Percentiles rank a stretch among this genome's conserved stretches.
These are phyloP conservation scores for Pogonocherus hispidulus DNA, from an alignment of 2,888 invertebrate genomes.

Conservation along the genomic window DNA sequence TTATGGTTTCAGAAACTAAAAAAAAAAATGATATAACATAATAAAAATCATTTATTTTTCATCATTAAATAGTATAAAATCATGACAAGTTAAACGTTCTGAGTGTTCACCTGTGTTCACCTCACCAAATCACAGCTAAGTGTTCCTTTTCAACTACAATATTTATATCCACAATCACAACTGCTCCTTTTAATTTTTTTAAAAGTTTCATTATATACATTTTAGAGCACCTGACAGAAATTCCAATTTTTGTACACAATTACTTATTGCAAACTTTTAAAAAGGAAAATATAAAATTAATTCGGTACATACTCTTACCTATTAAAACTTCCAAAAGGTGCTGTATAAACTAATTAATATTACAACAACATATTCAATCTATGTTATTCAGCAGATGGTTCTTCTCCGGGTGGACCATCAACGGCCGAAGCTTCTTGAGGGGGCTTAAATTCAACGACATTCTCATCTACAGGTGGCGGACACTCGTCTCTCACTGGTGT, in stretches of 20 bases:
- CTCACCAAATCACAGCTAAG: constrained; percentile 66
- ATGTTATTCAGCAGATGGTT: constrained; percentile 17
- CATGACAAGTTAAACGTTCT: constrained; percentile 50
- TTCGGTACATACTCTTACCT: constrained; percentile 31
- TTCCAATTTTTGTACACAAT: constrained; percentile 7
- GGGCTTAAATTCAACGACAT: background rate
- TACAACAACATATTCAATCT: constrained; percentile 6
- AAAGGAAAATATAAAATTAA: constrained; percentile 27
- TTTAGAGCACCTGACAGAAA: constrained; percentile 41
- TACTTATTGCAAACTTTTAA: constrained; percentile 12
- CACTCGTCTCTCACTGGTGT: constrained; percentile 40
- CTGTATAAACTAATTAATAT: constrained; percentile 23
- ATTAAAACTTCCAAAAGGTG: constrained; percentile 28
- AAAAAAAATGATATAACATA: constrained; percentile 31
- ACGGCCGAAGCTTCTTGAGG: background rate
- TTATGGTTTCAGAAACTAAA: constrained; percentile 28
- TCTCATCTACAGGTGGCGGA: constrained; percentile 18
- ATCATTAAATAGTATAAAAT: constrained; percentile 41
- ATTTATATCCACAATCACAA: constrained; percentile 29
- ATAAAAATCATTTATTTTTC: constrained; percentile 37
- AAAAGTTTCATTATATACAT: constrained; percentile 47
- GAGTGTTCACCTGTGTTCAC: constrained; percentile 67
- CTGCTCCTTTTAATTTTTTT: constrained; percentile 28
- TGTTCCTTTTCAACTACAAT: constrained; percentile 40
- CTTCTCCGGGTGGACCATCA: background rate